phyloP scores from a whole-genome alignment of 2,797 vertebrate species.

The Fundulus diaphanus region DNA sequence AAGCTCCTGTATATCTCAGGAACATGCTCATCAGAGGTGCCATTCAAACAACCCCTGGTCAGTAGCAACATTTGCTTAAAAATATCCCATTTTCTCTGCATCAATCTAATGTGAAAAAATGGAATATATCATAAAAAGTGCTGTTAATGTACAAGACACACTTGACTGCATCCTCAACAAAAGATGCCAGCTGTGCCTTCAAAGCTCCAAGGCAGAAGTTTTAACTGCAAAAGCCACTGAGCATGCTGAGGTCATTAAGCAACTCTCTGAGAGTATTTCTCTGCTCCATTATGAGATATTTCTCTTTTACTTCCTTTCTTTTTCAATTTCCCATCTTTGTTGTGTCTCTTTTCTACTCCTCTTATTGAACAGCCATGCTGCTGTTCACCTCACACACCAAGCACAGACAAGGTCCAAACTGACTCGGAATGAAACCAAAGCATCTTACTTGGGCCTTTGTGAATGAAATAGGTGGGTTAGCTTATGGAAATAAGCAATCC shows the following conservation, averaged over 20 bases:
- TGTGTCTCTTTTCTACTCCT: not conserved
- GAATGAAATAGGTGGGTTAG: conserved; percentile 46
- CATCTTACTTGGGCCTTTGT: conserved; percentile 19
- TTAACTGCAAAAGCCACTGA: conserved; percentile 47
- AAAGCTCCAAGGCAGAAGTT: conserved; percentile 38
- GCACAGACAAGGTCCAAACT: conserved; percentile 12
- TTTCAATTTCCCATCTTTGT: not conserved
- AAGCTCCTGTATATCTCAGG: too few species aligned
- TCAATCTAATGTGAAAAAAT: too few species aligned
- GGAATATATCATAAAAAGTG: too few species aligned
- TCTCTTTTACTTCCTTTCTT: not conserved
- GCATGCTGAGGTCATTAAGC: conserved; percentile 27
- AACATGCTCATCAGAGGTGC: too few species aligned
- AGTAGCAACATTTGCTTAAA: too few species aligned
- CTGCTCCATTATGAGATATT: not conserved
- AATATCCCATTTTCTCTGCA: too few species aligned
- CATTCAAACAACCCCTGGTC: too few species aligned
- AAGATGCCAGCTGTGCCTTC: conserved; percentile 57
- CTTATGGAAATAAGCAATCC: conserved; percentile 13
- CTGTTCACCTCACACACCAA: not conserved
- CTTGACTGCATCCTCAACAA: conserved; percentile 26
- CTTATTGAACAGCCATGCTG: not conserved
- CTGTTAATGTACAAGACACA: conserved; percentile 10
- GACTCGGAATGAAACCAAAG: conserved; percentile 28
- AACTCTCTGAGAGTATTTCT: not conserved